phyloP scores from a whole-genome alignment of 2,888 invertebrate species.

The Oscheius sp. region DNA sequence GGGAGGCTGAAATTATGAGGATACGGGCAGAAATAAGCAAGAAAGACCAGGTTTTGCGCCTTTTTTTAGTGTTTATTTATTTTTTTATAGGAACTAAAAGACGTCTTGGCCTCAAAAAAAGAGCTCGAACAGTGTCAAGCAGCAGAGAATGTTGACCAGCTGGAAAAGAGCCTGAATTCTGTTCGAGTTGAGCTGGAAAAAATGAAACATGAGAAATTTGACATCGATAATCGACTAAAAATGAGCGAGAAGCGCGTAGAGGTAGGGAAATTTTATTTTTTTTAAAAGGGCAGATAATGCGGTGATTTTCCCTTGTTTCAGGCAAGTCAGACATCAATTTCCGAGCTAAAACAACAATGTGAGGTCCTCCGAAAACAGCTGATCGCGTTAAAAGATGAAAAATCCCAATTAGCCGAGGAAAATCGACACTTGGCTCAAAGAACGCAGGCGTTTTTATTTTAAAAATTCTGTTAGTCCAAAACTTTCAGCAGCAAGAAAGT shows the following conservation, averaged over 20 bases:
- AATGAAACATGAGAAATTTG: constrained; percentile 55
- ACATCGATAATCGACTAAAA: constrained; percentile 60
- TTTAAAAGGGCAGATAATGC: background rate
- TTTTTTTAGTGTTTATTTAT: too few species aligned
- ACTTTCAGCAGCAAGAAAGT: constrained; percentile 32
- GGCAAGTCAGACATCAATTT: constrained; percentile 43
- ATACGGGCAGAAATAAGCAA: constrained; percentile 49
- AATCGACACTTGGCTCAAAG: constrained; percentile 27
- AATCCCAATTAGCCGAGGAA: constrained; percentile 36
- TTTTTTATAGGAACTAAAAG: constrained; percentile 31
- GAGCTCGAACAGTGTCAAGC: constrained; percentile 39
- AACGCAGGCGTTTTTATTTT: constrained; percentile 14
- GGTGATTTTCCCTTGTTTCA: too few species aligned
- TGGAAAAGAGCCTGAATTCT: constrained; percentile 52
- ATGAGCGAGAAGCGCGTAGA: constrained; percentile 57
- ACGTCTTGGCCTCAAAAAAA: constrained; percentile 7
- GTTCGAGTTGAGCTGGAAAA: constrained; percentile 57
- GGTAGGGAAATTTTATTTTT: constrained; percentile 23
- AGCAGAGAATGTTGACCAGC: constrained; percentile 47
- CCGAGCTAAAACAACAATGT: constrained; percentile 55
- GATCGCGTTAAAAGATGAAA: constrained; percentile 57
- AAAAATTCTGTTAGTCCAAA: background rate
- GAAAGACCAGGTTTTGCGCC: constrained; percentile 41
- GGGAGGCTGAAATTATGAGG: constrained; percentile 65
- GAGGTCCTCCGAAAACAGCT: constrained; percentile 60